Evolutionary conservation across 2,113 vertebrate genomes (phyloP).

Genomic region (Paradisaea rubra): DNA sequence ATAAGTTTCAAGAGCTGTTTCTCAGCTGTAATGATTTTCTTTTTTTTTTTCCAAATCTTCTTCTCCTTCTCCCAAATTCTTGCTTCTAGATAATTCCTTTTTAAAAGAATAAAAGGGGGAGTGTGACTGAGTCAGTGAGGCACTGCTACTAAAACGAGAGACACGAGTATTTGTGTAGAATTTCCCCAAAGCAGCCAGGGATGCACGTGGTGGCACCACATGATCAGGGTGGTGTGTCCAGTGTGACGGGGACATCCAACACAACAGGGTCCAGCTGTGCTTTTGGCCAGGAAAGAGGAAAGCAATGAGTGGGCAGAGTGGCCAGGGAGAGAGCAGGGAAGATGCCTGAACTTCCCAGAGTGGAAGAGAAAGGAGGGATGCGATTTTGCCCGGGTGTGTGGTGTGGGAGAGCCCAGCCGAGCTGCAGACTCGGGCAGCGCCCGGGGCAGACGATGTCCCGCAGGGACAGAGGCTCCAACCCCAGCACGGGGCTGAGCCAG

Average conservation of each 20-base stretch:
- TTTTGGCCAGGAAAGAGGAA: neutral
- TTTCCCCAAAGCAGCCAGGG: neutral
- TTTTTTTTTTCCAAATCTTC: conserved; percentile 50
- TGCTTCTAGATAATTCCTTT: conserved; percentile 39
- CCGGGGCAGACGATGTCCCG: accelerated
- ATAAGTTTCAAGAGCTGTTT: conserved; percentile 71
- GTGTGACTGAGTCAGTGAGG: neutral
- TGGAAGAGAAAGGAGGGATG: no score
- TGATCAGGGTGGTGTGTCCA: accelerated
- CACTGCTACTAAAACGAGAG: neutral
- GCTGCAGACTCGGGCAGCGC: neutral
- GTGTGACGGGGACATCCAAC: accelerated
- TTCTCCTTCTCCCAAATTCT: conserved; percentile 38
- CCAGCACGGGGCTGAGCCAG: neutral
- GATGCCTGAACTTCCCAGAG: neutral
- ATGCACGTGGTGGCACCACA: accelerated
- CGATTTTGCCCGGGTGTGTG: neutral
- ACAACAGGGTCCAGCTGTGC: neutral
- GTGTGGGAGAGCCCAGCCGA: neutral
- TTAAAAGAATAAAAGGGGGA: neutral
- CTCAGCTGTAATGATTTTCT: conserved; percentile 62
- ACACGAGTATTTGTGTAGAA: neutral
- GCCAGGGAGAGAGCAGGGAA: neutral
- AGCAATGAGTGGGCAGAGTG: accelerated
- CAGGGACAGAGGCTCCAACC: accelerated